Evolutionary conservation across 2,888 invertebrate genomes (phyloP), one percentile per base, ranked within the genome.

Genomic region (Artemia sinica): DNA sequence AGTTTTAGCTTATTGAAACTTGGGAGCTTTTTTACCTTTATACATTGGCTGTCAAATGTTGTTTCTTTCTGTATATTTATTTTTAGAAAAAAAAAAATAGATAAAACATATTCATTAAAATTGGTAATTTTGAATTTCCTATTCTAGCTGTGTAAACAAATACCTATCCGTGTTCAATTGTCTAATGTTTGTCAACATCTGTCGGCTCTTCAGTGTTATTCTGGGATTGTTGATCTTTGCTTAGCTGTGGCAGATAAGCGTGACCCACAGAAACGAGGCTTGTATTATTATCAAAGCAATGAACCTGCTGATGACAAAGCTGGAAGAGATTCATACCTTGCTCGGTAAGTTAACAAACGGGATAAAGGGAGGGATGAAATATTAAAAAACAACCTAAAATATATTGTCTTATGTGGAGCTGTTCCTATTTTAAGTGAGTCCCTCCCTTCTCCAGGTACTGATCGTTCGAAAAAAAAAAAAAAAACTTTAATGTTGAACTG

Each of bases 181-280:
- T 83, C 85, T 4, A 83, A 87, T 69, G 88, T 95, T 65, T 92
- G 93, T 76, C 86, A 86, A 67, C 89, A 92, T 77, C 85, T 95
- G 74, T 84, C 86, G 10, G 81, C 85, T 1, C 84, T 86, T 66
- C 87, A 87, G 18, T 92, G 88, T 76, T 94, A 89, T 77, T 84
- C 86, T 48, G 93, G 93, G 0, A 88, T 96, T 3, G 86, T 95
- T 12, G 92, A 96, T 74, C 78, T 97, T 49, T 88, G 91, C 74
- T 82, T 88, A 2, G 84, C 86, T 10, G 90, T 91, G 76, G 94
- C 94, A 0, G 81, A 83, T 67, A 89, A 88, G 77, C 79, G 88
- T n/a, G 97, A 97, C 79, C 89, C 92, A 0, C 88, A 91, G 74
- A 86, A 89, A 75, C 83, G 89, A 70, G 96, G 90, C 0, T 79